Evolutionary conservation across 2,113 vertebrate species (phyloP), one percentile per base, ranked within the genome.

Genomic region (Plecturocebus donacophilus): DNA sequence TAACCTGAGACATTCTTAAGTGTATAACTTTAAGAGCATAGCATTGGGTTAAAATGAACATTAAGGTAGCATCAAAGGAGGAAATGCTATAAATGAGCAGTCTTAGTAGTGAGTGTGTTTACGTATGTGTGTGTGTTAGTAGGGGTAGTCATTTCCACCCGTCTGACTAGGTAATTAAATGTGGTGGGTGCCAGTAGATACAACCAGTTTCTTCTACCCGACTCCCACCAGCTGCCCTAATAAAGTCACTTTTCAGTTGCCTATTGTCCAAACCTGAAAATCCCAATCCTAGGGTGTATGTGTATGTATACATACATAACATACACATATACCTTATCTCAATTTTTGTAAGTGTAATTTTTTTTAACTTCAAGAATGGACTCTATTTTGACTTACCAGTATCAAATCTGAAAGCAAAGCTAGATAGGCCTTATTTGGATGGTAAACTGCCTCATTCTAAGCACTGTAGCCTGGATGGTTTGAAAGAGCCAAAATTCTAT

Each of bases 311-410:
- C 9, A 11, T 17, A 71, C 9, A 38, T 11, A 20, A 71, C 8
- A 71, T n/a, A 40, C 19, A 40, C n/a, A 5, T 70, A 77, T 6
- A 54, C 38, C 40, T 87, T 83, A 76, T 52, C 9, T 95, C 30
- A 68, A 35, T 64, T 64, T 81, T 93, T 81, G 76, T 12, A 71
- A 79, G 14, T 84, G 1, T 66, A 56, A 79, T 79, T 92, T 4
- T 4, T 56, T 73, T 27, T 75, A 71, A 77, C 7, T 54, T 79
- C 35, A 91, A 58, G 47, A 6, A 80, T 47, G 16, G 6, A n/a
- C 79, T 94, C n/a, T n/a, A 17, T 87, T 94, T 87, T 94, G 38
- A 84, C 54, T 73, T 81, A 35, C 71, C 56, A 86, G 25, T 90
- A 19, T 92, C 45, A 82, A 56, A 77, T 61, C 87, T 70, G 58